phyloP scores from a whole-genome alignment of 2,113 vertebrate genomes.

The Coreoperca whiteheadi region DNA sequence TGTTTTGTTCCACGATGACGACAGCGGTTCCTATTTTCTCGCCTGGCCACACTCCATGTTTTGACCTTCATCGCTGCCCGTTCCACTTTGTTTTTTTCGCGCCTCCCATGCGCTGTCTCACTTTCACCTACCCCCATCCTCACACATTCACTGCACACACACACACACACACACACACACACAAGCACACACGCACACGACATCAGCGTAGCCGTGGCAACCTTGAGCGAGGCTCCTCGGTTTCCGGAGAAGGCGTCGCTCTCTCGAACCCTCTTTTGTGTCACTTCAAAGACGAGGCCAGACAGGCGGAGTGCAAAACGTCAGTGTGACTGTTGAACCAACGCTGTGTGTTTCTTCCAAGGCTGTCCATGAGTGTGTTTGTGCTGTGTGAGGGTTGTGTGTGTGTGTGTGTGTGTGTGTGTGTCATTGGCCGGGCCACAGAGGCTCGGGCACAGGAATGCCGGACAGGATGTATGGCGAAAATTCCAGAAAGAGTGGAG shows the following conservation, averaged over 20 bases:
- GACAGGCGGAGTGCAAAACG: conserved; percentile 27
- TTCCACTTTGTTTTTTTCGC: conserved; percentile 53
- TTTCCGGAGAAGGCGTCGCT: conserved; percentile 58
- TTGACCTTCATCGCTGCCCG: conserved; percentile 53
- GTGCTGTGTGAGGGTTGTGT: conserved; percentile 32
- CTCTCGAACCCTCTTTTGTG: conserved; percentile 68
- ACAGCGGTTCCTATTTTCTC: conserved; percentile 30
- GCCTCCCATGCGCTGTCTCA: conserved; percentile 58
- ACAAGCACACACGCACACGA: conserved; percentile 22
- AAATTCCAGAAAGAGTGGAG: conserved; percentile 67
- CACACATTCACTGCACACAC: conserved; percentile 33
- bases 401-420: conserved; percentile 37
- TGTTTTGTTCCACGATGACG: conserved; percentile 50
- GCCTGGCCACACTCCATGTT: conserved; percentile 3
- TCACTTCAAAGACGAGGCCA: conserved; percentile 54
- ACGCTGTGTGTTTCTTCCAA: conserved; percentile 29
- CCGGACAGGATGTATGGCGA: conserved; percentile 74
- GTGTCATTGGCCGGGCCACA: conserved; percentile 39
- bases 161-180: not conserved
- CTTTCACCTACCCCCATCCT: conserved; percentile 66
- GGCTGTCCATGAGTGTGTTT: conserved; percentile 24
- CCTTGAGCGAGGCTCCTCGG: conserved; percentile 29
- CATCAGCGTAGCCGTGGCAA: conserved; percentile 69
- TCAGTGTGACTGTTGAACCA: conserved; percentile 49
- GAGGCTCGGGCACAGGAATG: conserved; percentile 70